Base-by-base conservation (phyloP, 2,888 invertebrate genomes). In the Deladenus siricidicola region DNA sequence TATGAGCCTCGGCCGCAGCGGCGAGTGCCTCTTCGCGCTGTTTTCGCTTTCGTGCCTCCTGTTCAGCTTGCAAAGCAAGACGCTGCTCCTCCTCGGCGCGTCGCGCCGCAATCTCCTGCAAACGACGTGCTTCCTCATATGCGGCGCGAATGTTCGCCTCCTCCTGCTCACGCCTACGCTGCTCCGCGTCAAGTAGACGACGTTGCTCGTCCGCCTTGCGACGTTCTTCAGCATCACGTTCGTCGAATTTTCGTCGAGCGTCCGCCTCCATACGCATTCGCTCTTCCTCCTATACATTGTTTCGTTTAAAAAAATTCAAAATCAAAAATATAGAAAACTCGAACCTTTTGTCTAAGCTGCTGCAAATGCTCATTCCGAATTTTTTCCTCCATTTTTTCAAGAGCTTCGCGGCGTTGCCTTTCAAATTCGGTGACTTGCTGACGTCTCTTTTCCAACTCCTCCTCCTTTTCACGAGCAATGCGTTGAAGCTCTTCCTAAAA, bases 401-500 rank as follows among this genome's bases (percentile, higher is more conserved):
- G 54, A 34, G 59, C 63, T 19, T 66, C 65, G n/a, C 61, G 55
- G n/a, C 52, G 51, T 23, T 54, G 53, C 1, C 60, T 51, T 55
- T 70, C 68, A 26, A 61, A 56, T 43, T 71, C 70, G 34, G 51
- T 55, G 28, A 66, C 44, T 34, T 69, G 60, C 14, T 28, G 34
- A 17, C 56, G 49, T 10, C 60, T 49, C 30, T 52, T 42, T 26
- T 69, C 68, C 17, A 67, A 50, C 29, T 67, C 67, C 42, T 59
- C 39, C 42, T 70, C 70, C 21, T 70, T 67, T 26, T 68, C 67
- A 1, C 57, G 28, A 21, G 70, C 63, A 29, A 56, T 39, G 4
- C 57, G 48, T 26, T 48, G 53, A n/a, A 67, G 34, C 14, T 67
- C 67, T n/a, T 70, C 63, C 64, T 63, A 63, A 63, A 57, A n/a